Conservation (phyloP, 2,888 invertebrate species). For the Tenthredo mesomela region DNA sequence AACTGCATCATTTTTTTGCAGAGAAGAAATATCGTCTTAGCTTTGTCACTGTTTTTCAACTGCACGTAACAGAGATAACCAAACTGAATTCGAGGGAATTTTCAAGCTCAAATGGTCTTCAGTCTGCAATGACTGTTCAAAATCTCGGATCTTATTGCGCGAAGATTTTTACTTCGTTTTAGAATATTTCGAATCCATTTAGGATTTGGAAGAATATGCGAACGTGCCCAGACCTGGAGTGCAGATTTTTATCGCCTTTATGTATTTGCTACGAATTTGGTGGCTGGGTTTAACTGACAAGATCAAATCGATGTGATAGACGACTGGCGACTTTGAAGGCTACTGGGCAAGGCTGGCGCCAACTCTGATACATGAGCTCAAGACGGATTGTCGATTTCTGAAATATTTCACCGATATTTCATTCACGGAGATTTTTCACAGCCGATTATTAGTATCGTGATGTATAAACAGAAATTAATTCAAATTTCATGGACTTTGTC, state of each 20-base stretch:
- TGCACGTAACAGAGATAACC: background rate
- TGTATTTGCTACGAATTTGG: background rate
- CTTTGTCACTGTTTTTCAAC: background rate
- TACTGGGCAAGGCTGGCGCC: constrained; percentile 22
- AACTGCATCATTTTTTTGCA: background rate
- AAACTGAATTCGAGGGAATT: background rate
- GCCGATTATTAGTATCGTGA: too few species aligned
- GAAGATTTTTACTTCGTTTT: background rate
- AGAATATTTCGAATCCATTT: background rate
- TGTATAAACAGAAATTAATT: too few species aligned
- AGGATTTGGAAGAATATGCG: background rate
- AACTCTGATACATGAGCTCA: constrained; percentile 9
- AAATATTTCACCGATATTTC: background rate
- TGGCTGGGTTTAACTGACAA: background rate
- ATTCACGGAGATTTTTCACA: too few species aligned
- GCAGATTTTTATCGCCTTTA: background rate
- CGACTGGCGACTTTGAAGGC: constrained; percentile 39
- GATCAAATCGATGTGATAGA: constrained; percentile 31
- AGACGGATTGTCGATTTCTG: background rate
- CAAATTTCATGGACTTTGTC: too few species aligned
- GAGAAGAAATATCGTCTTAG: background rate
- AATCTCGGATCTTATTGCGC: background rate
- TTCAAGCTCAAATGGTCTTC: background rate
- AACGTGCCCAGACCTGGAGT: background rate
- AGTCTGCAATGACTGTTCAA: background rate